These are phyloP conservation scores for Chamaea fasciata DNA, from an alignment of 2,113 vertebrate genomes.

Conservation along the genomic window DNA sequence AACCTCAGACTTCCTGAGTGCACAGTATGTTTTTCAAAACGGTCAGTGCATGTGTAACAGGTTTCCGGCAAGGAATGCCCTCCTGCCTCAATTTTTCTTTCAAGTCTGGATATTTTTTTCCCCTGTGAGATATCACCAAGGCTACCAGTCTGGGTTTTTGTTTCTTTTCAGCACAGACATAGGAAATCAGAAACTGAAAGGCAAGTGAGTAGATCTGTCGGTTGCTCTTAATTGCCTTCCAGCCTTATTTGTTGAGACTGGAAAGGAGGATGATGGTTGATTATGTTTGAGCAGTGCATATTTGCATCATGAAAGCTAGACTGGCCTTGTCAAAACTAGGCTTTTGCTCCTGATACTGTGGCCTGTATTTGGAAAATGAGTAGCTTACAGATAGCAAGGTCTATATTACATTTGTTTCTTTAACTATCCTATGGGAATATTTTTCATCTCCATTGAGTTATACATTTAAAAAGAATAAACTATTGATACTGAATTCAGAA, in stretches of 20 bases:
- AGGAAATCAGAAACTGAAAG: neutral
- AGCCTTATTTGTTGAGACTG: neutral
- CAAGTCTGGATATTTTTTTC: neutral
- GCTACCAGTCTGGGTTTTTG: neutral
- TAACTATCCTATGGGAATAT: neutral
- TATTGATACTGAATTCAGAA: neutral
- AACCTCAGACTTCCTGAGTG: constrained; percentile 55
- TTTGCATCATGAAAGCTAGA: neutral
- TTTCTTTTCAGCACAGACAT: neutral
- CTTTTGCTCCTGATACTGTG: neutral
- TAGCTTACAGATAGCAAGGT: neutral
- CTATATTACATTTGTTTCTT: neutral
- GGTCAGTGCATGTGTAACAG: neutral
- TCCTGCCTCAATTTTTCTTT: constrained; percentile 14
- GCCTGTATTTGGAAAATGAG: neutral
- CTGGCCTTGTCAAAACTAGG: neutral
- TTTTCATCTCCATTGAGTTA: neutral
- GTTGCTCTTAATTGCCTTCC: neutral
- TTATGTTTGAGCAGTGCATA: neutral
- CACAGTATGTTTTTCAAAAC: neutral
- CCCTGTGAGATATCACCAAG: neutral
- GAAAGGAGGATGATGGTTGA: neutral
- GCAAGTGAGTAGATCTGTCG: neutral
- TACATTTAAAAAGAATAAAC: neutral
- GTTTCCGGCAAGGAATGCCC: constrained; percentile 30